Conservation (phyloP, 2,888 invertebrate species). For the Cosmopolites sordidus region DNA sequence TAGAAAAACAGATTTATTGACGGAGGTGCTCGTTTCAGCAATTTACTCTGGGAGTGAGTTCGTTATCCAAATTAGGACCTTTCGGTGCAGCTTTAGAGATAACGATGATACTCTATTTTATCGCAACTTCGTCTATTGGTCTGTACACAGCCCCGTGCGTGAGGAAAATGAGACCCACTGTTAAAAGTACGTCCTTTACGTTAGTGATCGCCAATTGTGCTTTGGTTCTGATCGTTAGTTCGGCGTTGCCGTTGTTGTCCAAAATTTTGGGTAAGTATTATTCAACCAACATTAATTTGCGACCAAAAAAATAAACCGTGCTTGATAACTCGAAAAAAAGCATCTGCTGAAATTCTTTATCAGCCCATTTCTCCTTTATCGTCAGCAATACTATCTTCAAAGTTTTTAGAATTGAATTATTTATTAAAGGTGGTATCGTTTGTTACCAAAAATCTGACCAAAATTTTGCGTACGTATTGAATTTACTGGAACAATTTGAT, state of each 20-base stretch:
- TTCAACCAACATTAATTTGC: too few species aligned
- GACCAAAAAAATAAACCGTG: too few species aligned
- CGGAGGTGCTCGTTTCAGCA: slow-evolving; percentile 66
- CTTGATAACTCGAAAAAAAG: too few species aligned
- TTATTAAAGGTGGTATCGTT: too few species aligned
- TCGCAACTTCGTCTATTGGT: slow-evolving; percentile 90
- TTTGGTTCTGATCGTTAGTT: slow-evolving; percentile 85
- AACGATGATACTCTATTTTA: slow-evolving; percentile 86
- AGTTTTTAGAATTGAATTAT: too few species aligned
- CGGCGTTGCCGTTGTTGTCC: slow-evolving; percentile 91
- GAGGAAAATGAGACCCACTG: slow-evolving; percentile 70
- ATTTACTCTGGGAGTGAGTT: slow-evolving; percentile 88
- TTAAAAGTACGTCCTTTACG: slow-evolving; percentile 81
- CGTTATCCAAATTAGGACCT: slow-evolving; percentile 88
- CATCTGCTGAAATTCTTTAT: too few species aligned
- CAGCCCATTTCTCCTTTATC: too few species aligned
- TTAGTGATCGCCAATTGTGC: slow-evolving; percentile 91
- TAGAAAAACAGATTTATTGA: too few species aligned
- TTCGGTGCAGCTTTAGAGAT: slow-evolving; percentile 89
- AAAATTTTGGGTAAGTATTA: slow-evolving; percentile 80
- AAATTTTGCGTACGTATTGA: too few species aligned
- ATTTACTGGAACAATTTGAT: too few species aligned
- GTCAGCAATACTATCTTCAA: too few species aligned
- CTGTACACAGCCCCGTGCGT: slow-evolving; percentile 86
- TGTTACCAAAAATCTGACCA: too few species aligned